Base-by-base conservation (phyloP, 2,113 vertebrate genomes). In the Cyanoliseus patagonus region DNA sequence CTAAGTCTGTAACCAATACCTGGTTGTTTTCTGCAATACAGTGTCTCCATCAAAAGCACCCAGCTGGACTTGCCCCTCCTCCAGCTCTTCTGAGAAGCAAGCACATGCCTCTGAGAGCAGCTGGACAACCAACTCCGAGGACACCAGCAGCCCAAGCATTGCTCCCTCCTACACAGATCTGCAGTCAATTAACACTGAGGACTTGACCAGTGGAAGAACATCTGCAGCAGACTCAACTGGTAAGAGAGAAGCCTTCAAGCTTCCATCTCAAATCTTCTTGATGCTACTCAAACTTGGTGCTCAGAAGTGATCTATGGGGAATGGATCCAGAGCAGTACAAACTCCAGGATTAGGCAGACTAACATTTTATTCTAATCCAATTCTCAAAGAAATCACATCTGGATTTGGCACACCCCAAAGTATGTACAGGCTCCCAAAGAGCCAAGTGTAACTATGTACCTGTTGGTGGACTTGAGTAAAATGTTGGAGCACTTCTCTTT, bases 111-210 rank as follows among this genome's bases (percentile, higher is more conserved):
- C 98, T 0, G 98, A 98, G 82, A 98, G 97, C 97, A 98, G 98
- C 94, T 98, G 98, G 98, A 98, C 98, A 68, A 97, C 97, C 12
- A 98, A 97, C 74, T 98, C 97, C 0, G 98, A 98, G 78, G 98
- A 98, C 44, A 98, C 97, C 75, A 98, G 97, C 92, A 98, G 97
- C 74, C 98, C 97, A 51, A 98, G 98, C 82, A 85, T 98, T 47
- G 97, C 95, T 72, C 97, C 97, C 46, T 98, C 97, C 4, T 98
- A 98, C 84, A 96, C 97, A 70, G 98, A 98, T 74, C 97, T 98
- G 74, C 98, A 95, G 35, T 96, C 97, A 42, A 6, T 97, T 88
- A 95, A 94, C 39, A 97, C 97, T 0, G 98, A 98, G 70, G 98
- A 98, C 52, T 88, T 96, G 94, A 95, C 90, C 30, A 98, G 98